phyloP scores from a whole-genome alignment of 2,888 invertebrate species.

The Leptinotarsa tumamoca region DNA sequence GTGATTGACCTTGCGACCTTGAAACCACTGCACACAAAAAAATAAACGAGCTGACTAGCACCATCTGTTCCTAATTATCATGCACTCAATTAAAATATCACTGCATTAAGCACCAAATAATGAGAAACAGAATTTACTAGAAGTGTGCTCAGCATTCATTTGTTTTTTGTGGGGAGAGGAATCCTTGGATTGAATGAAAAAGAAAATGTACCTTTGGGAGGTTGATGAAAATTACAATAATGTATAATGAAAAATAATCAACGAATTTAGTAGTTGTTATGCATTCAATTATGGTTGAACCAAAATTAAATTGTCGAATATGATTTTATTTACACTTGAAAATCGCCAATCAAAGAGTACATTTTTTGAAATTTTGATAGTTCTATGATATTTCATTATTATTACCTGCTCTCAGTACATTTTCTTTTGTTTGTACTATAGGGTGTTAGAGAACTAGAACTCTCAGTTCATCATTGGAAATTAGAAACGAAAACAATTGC shows the following conservation, averaged over 20 bases:
- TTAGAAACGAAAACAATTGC: not conserved
- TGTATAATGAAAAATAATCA: too few relatives aligned
- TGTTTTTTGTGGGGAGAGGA: not conserved
- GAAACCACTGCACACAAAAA: constrained; percentile 4
- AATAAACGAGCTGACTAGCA: not conserved
- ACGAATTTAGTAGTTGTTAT: too few relatives aligned
- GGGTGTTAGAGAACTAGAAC: constrained; percentile 12
- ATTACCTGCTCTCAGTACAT: not conserved
- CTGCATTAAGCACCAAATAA: constrained; percentile 8
- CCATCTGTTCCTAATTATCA: constrained; percentile 19
- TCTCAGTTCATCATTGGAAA: not conserved
- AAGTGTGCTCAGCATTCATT: not conserved
- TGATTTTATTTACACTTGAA: too few relatives aligned
- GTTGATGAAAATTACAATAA: not conserved
- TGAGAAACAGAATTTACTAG: not conserved
- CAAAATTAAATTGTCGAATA: too few relatives aligned
- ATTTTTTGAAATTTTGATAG: too few relatives aligned
- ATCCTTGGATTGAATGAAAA: constrained; percentile 4
- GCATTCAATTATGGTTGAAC: too few relatives aligned
- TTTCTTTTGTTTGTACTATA: constrained; percentile 11
- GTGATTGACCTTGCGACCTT: constrained; percentile 16
- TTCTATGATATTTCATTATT: not conserved
- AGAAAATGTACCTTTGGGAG: constrained; percentile 11
- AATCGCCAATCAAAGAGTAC: too few relatives aligned
- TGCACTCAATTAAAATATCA: constrained; percentile 14